These are phyloP conservation scores for Enteromius argenteus DNA, from an alignment of 2,797 vertebrate genomes.

Conservation along the genomic window DNA sequence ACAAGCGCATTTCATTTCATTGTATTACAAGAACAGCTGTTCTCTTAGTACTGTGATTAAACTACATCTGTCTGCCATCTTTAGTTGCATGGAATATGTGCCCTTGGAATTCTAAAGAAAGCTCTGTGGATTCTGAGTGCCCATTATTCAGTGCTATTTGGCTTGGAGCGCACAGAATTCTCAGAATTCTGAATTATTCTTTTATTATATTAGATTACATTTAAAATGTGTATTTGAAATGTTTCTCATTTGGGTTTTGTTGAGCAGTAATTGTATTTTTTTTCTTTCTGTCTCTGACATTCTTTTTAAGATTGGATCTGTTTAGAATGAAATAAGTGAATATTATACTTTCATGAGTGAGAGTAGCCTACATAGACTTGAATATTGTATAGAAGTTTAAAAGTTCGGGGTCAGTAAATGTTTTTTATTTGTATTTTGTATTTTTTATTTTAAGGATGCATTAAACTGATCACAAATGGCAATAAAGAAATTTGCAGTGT, in stretches of 20 bases:
- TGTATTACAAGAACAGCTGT: slow-evolving; percentile 10
- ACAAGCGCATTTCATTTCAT: not conserved
- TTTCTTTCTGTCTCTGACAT: not conserved
- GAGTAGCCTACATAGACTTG: not conserved
- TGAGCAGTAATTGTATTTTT: not conserved
- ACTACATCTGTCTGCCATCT: not conserved
- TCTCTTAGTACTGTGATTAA: slow-evolving; percentile 19
- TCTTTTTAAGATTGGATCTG: not conserved
- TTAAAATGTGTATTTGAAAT: not conserved
- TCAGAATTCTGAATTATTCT: not conserved
- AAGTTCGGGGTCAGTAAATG: not conserved
- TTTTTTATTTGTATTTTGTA: not conserved
- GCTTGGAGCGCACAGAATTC: not conserved
- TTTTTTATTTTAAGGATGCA: not conserved
- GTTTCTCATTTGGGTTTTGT: not conserved
- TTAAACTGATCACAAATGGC: not conserved
- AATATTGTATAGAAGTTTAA: not conserved
- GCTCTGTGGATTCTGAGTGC: not conserved
- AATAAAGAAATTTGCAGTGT: not conserved
- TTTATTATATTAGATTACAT: not conserved
- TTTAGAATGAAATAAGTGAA: not conserved
- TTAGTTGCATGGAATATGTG: not conserved
- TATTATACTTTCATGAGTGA: not conserved
- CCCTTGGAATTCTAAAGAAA: slow-evolving; percentile 21
- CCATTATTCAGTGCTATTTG: not conserved